A percentile compares a stretch with the other conserved stretches of the same genome.
Evolutionary conservation across 2,797 vertebrate species (phyloP).

Genomic region (Muraenolepis orangiensis): DNA sequence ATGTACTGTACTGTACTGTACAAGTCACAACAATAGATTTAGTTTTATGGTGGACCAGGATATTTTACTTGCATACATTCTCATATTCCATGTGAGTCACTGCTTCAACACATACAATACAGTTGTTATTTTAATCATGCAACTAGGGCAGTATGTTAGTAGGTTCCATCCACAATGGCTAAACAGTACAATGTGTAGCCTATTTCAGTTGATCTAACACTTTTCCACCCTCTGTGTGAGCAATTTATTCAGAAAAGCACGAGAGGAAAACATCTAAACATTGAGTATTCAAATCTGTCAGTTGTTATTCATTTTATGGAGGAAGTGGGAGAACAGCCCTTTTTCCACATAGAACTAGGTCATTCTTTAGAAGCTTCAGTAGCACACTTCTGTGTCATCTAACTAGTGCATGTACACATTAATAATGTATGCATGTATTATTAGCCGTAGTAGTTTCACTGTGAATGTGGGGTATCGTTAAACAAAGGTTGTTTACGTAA

Average conservation of each 20-base stretch:
- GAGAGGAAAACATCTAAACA: slow-evolving; percentile 37
- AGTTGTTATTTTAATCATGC: background rate
- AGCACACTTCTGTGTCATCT: slow-evolving; percentile 43
- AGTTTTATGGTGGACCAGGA: background rate
- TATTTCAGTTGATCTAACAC: background rate
- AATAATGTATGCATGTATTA: slow-evolving; percentile 30
- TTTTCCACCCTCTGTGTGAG: slow-evolving; percentile 12
- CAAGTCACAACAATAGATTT: background rate
- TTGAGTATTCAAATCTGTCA: slow-evolving; percentile 42
- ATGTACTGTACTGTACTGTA: background rate
- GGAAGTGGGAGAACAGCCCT: slow-evolving; percentile 44
- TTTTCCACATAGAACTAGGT: slow-evolving; percentile 55
- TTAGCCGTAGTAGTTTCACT: slow-evolving; percentile 30
- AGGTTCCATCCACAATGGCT: background rate
- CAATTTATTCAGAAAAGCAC: slow-evolving; percentile 43
- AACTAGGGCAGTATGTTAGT: background rate
- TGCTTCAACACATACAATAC: background rate
- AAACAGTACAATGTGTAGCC: background rate
- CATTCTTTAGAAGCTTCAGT: slow-evolving; percentile 57
- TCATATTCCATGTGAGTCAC: background rate
- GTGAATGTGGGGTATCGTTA: slow-evolving; percentile 20
- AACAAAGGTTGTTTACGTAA: background rate
- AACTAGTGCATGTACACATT: slow-evolving; percentile 63
- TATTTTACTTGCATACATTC: background rate
- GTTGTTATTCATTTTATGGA: slow-evolving; percentile 56